Percentiles rank a stretch among this genome's conserved stretches.
These are phyloP conservation scores for Cliona cf. orientalis DNA, from an alignment of 37 sponge, comb jelly and placozoan species.

Conservation along the genomic window DNA sequence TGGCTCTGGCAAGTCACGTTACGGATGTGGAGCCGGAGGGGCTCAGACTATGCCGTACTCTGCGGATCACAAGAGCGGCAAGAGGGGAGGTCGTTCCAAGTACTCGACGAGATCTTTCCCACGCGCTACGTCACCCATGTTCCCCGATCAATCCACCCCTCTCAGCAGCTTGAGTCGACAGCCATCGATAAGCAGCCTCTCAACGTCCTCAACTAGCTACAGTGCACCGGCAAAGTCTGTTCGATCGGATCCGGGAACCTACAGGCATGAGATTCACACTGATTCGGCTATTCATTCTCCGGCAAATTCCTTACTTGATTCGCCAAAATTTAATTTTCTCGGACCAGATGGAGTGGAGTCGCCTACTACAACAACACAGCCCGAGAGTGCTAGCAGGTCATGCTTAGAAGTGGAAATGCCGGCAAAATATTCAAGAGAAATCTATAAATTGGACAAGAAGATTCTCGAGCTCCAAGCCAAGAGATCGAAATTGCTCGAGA, in stretches of 20 bases:
- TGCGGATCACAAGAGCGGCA: too few species aligned
- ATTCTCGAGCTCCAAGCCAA: constrained; percentile 67
- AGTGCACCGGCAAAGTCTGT: not conserved
- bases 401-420: constrained; percentile 48
- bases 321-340: constrained; percentile 4
- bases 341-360: not conserved
- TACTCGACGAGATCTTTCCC: too few species aligned
- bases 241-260: constrained; percentile 3
- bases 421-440: constrained; percentile 16
- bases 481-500: constrained; percentile 48
- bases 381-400: not conserved
- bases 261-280: not conserved
- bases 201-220: not conserved
- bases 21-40: too few species aligned
- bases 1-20: too few species aligned
- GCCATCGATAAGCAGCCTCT: constrained; percentile 9
- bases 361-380: not conserved
- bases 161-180: constrained; percentile 18
- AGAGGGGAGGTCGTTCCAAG: too few species aligned
- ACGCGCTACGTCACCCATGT: constrained; percentile 29
- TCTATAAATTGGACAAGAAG: constrained; percentile 57
- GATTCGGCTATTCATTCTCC: constrained; percentile 23
- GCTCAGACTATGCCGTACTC: too few species aligned
- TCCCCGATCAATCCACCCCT: constrained; percentile 44
- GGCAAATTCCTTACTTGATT: not conserved